Evolutionary conservation across 2,797 vertebrate genomes (phyloP).

Genomic region (Pantherophis vulpinus): DNA sequence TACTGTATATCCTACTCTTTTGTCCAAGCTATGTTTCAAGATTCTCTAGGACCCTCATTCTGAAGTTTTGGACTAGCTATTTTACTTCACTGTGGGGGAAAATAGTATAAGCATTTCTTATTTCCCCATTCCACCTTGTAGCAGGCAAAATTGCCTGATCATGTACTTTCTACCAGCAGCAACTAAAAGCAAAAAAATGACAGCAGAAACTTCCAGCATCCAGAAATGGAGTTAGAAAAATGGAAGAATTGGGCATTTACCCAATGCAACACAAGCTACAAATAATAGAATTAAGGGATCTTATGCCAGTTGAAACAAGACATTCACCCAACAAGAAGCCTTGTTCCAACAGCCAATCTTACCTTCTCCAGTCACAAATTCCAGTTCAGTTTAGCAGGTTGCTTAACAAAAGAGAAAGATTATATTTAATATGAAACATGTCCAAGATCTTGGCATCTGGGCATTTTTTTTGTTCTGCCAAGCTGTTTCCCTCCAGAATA

Average conservation of each 20-base stretch:
- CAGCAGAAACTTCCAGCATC: neutral
- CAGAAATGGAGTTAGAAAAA: neutral
- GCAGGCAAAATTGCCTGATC: neutral
- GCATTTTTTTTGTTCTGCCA: slow-evolving; percentile 18
- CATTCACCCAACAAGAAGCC: neutral
- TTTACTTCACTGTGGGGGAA: neutral
- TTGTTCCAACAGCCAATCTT: neutral
- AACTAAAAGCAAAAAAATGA: neutral
- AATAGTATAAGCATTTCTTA: neutral
- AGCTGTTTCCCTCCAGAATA: neutral
- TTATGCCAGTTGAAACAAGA: neutral
- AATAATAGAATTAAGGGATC: neutral
- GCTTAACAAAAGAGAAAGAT: slow-evolving; percentile 15
- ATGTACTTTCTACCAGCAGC: neutral
- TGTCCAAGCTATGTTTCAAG: neutral
- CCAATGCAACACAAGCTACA: neutral
- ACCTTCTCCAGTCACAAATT: slow-evolving; percentile 13
- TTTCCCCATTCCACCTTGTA: neutral
- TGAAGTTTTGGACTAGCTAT: neutral
- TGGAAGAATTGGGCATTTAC: neutral
- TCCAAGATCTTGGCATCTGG: slow-evolving; percentile 16
- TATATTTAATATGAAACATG: slow-evolving; percentile 8
- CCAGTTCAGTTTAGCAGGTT: slow-evolving; percentile 19
- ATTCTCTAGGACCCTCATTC: neutral
- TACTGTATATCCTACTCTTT: neutral